These are phyloP conservation scores for Digitonthophagus gazella DNA, from an alignment of 2,888 invertebrate genomes.

Conservation along the genomic window DNA sequence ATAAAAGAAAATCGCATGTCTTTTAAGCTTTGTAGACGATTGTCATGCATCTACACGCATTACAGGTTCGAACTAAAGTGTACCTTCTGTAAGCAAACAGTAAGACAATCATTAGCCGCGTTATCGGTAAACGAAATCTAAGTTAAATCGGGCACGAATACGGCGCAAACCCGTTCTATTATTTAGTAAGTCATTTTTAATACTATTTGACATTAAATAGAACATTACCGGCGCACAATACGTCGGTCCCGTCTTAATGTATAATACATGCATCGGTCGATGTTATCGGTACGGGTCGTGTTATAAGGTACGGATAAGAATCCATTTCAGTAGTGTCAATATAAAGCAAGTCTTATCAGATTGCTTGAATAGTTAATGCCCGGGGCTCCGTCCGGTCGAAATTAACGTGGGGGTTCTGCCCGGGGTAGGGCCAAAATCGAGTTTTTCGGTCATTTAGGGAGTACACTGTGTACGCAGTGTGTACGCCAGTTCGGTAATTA, in stretches of 20 bases:
- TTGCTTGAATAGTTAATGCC: slow-evolving; percentile 37
- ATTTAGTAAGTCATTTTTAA: slow-evolving; percentile 50
- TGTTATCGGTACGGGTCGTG: slow-evolving; percentile 37
- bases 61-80: background rate
- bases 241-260: slow-evolving; percentile 41
- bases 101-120: slow-evolving; percentile 48
- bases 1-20: too few relatives aligned
- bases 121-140: slow-evolving; percentile 46
- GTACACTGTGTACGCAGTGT: too few relatives aligned
- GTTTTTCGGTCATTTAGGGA: background rate
- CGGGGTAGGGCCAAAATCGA: background rate
- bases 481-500: background rate
- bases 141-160: slow-evolving; percentile 35
- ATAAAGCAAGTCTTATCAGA: slow-evolving; percentile 37
- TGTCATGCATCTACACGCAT: too few relatives aligned
- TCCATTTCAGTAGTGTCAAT: slow-evolving; percentile 37
- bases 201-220: slow-evolving; percentile 44
- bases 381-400: slow-evolving; percentile 5
- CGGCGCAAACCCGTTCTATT: slow-evolving; percentile 45
- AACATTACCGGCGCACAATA: slow-evolving; percentile 39
- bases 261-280: slow-evolving; percentile 37
- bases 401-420: background rate
- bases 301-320: slow-evolving; percentile 38
- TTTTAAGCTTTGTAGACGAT: too few relatives aligned
- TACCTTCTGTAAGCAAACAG: slow-evolving; percentile 28